These are phyloP conservation scores for Tachina fera DNA, from an alignment of 2,888 invertebrate species.

Conservation along the genomic window DNA sequence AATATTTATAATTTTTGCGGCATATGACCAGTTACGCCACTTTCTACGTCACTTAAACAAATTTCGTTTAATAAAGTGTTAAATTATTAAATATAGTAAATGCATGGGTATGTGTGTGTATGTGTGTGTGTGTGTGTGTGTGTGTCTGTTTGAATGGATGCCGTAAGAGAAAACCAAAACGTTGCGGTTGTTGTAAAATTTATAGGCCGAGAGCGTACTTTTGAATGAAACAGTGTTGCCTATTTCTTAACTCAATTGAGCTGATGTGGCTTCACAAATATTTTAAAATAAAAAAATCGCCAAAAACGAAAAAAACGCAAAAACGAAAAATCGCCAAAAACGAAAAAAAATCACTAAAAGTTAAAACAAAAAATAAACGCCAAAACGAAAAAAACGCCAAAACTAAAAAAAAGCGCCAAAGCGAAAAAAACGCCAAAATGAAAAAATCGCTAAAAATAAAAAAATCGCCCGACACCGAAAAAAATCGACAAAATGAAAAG, in stretches of 20 bases:
- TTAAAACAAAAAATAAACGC: too few species aligned
- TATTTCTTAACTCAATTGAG: background rate
- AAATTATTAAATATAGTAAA: slow-evolving; percentile 19
- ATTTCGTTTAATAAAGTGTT: slow-evolving; percentile 15
- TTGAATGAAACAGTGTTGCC: too few species aligned
- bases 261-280: background rate
- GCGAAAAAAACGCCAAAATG: too few species aligned
- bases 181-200: slow-evolving; percentile 32
- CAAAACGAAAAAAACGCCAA: too few species aligned
- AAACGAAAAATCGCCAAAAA: too few species aligned
- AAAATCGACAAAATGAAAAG: too few species aligned
- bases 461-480: too few species aligned
- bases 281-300: too few species aligned
- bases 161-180: slow-evolving; percentile 44
- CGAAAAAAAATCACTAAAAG: too few species aligned
- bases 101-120: background rate
- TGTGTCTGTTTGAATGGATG: background rate
- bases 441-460: too few species aligned
- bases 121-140: background rate
- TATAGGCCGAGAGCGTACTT: background rate
- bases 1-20: background rate
- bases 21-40: slow-evolving; percentile 9
- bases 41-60: slow-evolving; percentile 34
- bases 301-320: background rate
- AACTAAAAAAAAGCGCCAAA: too few species aligned